Base-by-base conservation (phyloP, 35 echinoderm and acorn worm genomes). In the Amphiura filiformis region DNA sequence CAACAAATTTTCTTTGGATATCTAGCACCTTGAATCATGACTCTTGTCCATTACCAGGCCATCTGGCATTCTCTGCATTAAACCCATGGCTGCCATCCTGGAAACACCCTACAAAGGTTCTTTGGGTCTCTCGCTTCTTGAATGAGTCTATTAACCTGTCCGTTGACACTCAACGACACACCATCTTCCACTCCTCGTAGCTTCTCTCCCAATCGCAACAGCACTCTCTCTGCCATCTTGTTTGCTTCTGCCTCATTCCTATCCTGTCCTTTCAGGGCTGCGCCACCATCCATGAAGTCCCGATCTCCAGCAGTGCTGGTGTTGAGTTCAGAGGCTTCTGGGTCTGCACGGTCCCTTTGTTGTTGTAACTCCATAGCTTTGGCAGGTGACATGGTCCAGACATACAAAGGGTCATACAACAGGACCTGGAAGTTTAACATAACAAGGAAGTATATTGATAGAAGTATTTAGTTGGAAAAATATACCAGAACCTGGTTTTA, bases 1-100 rank as follows among this genome's bases (percentile, higher is more conserved):
- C n/a, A n/a, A n/a, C n/a, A n/a, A n/a, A n/a, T n/a, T n/a, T n/a
- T n/a, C n/a, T n/a, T n/a, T n/a, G n/a, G n/a, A n/a, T n/a, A n/a
- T n/a, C n/a, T n/a, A n/a, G n/a, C n/a, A n/a, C n/a, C n/a, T n/a
- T n/a, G n/a, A n/a, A n/a, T n/a, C n/a, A n/a, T n/a, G n/a, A n/a
- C n/a, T n/a, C n/a, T n/a, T n/a, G n/a, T n/a, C n/a, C n/a, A n/a
- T n/a, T n/a, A n/a, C n/a, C n/a, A n/a, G n/a, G n/a, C n/a, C n/a
- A n/a, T n/a, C n/a, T n/a, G n/a, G n/a, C n/a, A n/a, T n/a, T n/a
- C n/a, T n/a, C n/a, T n/a, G n/a, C 81, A 35, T 86, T 84, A 97
- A 36, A 98, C 65, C 96, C 96, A 98, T 37, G 96, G 87, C 31
- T 94, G 92, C 96, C 96, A 98, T 9, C 96, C 96, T 36, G 96